These are phyloP conservation scores for Caretta caretta DNA, from an alignment of 2,113 vertebrate species.

Conservation along the genomic window DNA sequence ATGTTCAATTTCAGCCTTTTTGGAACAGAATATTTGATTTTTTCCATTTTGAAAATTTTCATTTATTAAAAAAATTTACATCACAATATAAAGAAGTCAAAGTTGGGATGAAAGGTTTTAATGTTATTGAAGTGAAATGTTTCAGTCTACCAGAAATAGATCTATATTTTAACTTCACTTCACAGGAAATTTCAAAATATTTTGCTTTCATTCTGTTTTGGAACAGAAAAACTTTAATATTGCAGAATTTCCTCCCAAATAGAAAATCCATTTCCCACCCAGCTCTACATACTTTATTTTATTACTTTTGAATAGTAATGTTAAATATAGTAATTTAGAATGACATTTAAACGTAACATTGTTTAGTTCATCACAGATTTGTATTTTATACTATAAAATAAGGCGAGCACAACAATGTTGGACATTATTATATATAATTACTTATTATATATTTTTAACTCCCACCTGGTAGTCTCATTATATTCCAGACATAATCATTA, in stretches of 20 bases:
- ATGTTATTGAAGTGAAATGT: neutral
- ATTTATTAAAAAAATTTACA: neutral
- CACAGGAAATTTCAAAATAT: neutral
- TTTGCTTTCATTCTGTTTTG: neutral
- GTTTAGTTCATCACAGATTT: neutral
- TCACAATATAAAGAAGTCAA: neutral
- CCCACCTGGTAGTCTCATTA: neutral
- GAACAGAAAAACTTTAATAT: neutral
- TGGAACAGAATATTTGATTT: neutral
- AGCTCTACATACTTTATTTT: neutral
- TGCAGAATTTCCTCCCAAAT: neutral
- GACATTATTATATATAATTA: neutral
- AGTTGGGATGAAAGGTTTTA: neutral
- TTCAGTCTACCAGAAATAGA: neutral
- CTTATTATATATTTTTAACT: accelerated
- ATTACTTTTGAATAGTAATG: neutral
- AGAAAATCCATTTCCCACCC: neutral
- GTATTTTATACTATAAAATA: neutral
- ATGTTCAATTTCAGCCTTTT: neutral
- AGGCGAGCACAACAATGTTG: neutral
- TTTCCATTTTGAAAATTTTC: neutral
- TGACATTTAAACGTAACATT: neutral
- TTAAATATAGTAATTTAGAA: neutral
- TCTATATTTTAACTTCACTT: neutral
- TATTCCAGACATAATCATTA: neutral